Conservation (phyloP, 2,113 vertebrate species). For the Garra rufa region DNA sequence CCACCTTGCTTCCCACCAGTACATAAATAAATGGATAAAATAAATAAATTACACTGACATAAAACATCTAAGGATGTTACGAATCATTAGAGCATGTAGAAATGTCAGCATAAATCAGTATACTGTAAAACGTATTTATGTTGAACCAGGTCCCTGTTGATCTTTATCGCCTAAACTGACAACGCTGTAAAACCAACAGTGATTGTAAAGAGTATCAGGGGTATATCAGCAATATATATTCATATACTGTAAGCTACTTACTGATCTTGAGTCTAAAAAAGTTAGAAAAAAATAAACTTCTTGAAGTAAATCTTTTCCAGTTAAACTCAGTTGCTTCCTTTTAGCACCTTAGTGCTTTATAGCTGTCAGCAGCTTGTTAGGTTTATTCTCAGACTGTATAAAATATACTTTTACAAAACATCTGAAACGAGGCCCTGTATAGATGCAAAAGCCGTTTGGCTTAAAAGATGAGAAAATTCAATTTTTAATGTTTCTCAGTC, state of each 20-base stretch:
- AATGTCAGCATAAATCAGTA: neutral
- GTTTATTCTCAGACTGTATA: neutral
- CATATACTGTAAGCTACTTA: neutral
- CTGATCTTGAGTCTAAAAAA: neutral
- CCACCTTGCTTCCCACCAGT: neutral
- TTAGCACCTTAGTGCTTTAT: neutral
- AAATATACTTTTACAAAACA: neutral
- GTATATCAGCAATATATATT: neutral
- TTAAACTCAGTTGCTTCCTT: neutral
- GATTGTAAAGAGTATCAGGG: neutral
- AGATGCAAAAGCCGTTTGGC: neutral
- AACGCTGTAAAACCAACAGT: neutral
- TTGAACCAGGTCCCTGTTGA: neutral
- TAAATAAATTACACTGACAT: slow-evolving; percentile 14
- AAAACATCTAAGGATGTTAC: slow-evolving; percentile 15
- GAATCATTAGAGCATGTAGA: neutral
- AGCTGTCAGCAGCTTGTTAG: neutral
- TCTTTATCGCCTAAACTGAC: neutral
- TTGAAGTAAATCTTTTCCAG: neutral
- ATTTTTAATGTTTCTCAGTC: neutral
- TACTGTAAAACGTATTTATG: neutral
- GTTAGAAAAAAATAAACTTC: neutral
- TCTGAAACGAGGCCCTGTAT: neutral
- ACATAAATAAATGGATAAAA: slow-evolving; percentile 35
- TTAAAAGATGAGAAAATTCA: neutral